A percentile compares a stretch with the other conserved stretches of the same genome.
phyloP scores from a whole-genome alignment of 2,888 invertebrate species.

The Agriopis marginaria region DNA sequence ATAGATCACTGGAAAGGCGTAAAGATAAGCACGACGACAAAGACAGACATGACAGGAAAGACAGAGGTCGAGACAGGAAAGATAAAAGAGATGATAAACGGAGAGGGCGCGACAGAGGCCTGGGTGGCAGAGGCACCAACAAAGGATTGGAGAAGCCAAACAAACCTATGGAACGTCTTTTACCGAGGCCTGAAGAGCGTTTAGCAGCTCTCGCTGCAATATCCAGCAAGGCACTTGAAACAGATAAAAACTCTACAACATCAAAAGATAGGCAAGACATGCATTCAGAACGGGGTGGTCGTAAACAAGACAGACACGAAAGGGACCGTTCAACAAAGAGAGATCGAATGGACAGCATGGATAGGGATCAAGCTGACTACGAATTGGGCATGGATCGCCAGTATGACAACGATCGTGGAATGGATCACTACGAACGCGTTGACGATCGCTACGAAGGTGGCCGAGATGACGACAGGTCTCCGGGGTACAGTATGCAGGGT shows the following conservation, averaged over 20 bases:
- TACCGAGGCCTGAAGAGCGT: constrained; percentile 88
- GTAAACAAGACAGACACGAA: constrained; percentile 81
- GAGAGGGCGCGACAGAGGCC: constrained; percentile 78
- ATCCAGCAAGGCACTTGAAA: constrained; percentile 76
- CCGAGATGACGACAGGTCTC: constrained; percentile 78
- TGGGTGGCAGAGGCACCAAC: constrained; percentile 77
- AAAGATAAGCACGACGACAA: constrained; percentile 86
- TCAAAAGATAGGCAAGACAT: constrained; percentile 81
- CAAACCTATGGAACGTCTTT: constrained; percentile 87
- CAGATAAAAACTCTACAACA: constrained; percentile 77
- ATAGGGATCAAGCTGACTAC: constrained; percentile 81
- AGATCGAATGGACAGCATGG: constrained; percentile 78
- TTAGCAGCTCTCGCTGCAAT: constrained; percentile 86
- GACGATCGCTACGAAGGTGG: constrained; percentile 79
- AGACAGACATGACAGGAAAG: constrained; percentile 89
- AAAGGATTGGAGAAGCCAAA: constrained; percentile 88
- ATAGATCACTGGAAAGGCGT: constrained; percentile 79
- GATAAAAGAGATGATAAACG: constrained; percentile 85
- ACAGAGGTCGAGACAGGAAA: constrained; percentile 89
- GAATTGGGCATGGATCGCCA: constrained; percentile 72
- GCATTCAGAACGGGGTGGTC: constrained; percentile 79
- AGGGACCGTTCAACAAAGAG: constrained; percentile 83
- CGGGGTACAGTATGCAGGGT: constrained; percentile 72
- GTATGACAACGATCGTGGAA: constrained; percentile 79
- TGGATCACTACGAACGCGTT: constrained; percentile 82